phyloP scores from a whole-genome alignment of 92 coral and sea anemone species.

The Zoanthus gigantus region DNA sequence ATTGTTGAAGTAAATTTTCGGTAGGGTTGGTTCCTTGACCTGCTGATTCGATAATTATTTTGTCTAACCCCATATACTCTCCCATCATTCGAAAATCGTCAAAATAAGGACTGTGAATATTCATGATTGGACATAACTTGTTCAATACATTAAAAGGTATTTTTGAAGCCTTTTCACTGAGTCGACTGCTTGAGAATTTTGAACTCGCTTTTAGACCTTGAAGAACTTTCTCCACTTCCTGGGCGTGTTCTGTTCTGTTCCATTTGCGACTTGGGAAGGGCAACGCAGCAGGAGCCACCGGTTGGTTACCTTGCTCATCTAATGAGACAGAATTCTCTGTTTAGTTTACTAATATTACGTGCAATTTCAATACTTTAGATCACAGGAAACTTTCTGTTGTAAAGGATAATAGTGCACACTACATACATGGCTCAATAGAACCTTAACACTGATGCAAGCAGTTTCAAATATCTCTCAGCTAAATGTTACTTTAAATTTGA shows the following conservation, averaged over 20 bases:
- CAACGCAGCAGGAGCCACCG: neutral
- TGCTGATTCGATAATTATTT: neutral
- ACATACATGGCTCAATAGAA: too few relatives aligned
- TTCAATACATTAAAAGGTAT: neutral
- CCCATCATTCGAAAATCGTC: slow-evolving; percentile 36
- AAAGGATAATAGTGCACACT: too few relatives aligned
- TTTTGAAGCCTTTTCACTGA: neutral
- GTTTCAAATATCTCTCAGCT: too few relatives aligned
- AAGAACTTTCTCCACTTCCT: neutral
- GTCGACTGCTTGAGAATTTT: neutral
- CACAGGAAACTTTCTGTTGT: too few relatives aligned
- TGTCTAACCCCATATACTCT: slow-evolving; percentile 16
- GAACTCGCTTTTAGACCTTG: neutral
- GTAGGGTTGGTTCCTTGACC: neutral
- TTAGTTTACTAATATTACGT: neutral
- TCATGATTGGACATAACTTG: neutral
- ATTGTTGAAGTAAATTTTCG: neutral
- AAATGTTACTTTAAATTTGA: too few relatives aligned
- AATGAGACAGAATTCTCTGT: neutral
- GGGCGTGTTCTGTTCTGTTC: neutral
- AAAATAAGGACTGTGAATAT: neutral
- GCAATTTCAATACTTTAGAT: neutral
- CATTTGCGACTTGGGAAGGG: neutral
- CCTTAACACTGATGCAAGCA: too few relatives aligned
- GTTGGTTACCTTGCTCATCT: neutral